Base-by-base conservation (phyloP, 2,113 vertebrate species). In the Irena cyanogastra region DNA sequence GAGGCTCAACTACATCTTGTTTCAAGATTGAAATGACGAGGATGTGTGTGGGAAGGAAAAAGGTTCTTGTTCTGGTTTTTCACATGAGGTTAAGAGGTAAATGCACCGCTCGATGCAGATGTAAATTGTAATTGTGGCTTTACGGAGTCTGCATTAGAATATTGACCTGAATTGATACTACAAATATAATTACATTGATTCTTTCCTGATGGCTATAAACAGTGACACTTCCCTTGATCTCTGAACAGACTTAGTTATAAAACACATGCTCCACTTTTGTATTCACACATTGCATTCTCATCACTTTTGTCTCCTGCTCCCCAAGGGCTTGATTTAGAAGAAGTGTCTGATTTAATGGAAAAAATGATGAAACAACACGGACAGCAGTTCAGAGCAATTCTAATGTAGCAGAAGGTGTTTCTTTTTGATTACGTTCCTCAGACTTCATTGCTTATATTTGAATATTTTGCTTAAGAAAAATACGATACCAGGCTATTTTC, bases 291-390 rank as follows among this genome's bases (percentile, higher is more conserved):
- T 97, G 96, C 97, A 94, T 97, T 97, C 97, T 97, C 96, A 92
- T 95, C 95, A 92, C 97, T 97, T 98, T 94, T 97, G 97, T 98
- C 71, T 94, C 92, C 96, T 97, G 92, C 86, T 97, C 98, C 98
- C 97, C 60, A 83, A 98, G 98, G 98, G 96, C 97, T 98, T 97
- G 95, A 93, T 98, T 98, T 98, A 97, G 98, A 98, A 97, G 98
- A 98, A 98, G 98, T 97, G 98, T 98, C 98, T 98, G 97, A 98
- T 98, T 98, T 98, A 98, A 98, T 98, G 98, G 98, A 97, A 97
- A 97, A 98, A 97, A 97, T 93, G 97, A 98, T 98, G 97, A 98
- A 98, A 98, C 98, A 97, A 98, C 98, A 98, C 97, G 98, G 97
- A 96, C 72, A 97, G 97, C 86, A 81, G 82, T 97, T 96, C 71